phyloP scores from a whole-genome alignment of 2,797 vertebrate genomes.

The Chloroceryle amazona region DNA sequence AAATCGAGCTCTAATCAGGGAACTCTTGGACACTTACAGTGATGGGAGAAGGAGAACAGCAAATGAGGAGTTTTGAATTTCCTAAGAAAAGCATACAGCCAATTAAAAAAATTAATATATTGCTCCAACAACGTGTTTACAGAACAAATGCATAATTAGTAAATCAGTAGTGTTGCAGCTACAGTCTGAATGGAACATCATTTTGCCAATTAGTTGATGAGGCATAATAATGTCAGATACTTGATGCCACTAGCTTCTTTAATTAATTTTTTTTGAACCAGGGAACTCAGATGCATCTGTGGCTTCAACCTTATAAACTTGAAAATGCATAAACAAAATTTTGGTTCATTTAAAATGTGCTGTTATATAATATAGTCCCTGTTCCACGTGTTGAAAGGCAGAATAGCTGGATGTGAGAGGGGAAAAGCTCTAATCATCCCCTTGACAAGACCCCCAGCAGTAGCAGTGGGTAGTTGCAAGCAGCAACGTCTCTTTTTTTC shows the following conservation, averaged over 20 bases:
- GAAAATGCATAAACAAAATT: conserved; percentile 55
- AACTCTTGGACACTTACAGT: neutral
- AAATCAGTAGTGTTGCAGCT: conserved; percentile 76
- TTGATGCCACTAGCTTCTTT: conserved; percentile 73
- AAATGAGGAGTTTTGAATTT: conserved; percentile 10
- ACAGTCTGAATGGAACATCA: conserved; percentile 77
- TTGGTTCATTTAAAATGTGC: conserved; percentile 13
- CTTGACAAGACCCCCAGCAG: neutral
- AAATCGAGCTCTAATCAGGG: neutral
- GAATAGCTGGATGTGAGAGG: neutral
- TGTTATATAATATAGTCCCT: neutral
- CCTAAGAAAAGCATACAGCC: neutral
- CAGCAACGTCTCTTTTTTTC: neutral
- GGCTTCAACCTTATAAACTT: conserved; percentile 58
- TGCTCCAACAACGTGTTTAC: conserved; percentile 75
- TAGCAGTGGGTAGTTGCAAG: neutral
- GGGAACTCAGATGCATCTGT: conserved; percentile 61
- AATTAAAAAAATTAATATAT: conserved; percentile 73
- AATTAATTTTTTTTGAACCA: conserved; percentile 80
- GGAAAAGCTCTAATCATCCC: neutral
- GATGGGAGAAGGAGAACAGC: neutral
- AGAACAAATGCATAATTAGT: conserved; percentile 79
- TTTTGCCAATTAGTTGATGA: conserved; percentile 83
- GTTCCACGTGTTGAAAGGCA: neutral
- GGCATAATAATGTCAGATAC: conserved; percentile 81